Conservation (phyloP, 2,113 vertebrate genomes). For the Phylloscopus trochilus region DNA sequence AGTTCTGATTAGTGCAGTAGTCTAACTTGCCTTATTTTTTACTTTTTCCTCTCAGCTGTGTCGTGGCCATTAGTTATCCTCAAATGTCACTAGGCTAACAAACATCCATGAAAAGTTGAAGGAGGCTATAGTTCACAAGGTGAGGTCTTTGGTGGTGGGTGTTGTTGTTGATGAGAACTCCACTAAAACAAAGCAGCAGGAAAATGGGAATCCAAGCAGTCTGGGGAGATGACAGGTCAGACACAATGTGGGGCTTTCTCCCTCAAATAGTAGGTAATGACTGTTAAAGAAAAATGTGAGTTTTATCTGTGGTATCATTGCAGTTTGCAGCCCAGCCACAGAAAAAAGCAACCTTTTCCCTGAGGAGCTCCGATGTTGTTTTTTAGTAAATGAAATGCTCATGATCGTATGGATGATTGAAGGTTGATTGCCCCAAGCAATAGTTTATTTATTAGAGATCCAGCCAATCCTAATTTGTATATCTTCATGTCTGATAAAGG, state of each 20-base stretch:
- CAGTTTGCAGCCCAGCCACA: neutral
- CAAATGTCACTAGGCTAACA: neutral
- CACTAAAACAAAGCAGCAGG: neutral
- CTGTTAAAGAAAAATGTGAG: neutral
- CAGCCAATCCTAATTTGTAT: conserved; percentile 2
- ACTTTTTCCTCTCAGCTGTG: neutral
- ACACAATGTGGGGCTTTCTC: neutral
- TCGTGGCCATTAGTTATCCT: neutral
- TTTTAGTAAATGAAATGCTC: conserved; percentile 14
- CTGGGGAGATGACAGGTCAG: neutral
- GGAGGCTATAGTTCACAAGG: neutral
- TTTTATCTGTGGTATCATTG: neutral
- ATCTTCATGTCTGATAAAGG: conserved; percentile 2
- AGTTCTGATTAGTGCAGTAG: neutral
- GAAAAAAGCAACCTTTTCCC: neutral
- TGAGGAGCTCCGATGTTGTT: neutral
- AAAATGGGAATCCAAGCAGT: neutral
- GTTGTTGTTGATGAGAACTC: neutral
- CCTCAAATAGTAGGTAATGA: neutral
- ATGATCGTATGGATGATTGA: neutral
- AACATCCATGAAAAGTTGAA: neutral
- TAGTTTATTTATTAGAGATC: conserved; percentile 37
- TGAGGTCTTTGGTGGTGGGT: neutral
- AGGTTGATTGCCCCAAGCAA: neutral
- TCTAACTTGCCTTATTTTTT: neutral